Evolutionary conservation across 2,888 invertebrate genomes (phyloP).

Genomic region (Leucozona laternaria): DNA sequence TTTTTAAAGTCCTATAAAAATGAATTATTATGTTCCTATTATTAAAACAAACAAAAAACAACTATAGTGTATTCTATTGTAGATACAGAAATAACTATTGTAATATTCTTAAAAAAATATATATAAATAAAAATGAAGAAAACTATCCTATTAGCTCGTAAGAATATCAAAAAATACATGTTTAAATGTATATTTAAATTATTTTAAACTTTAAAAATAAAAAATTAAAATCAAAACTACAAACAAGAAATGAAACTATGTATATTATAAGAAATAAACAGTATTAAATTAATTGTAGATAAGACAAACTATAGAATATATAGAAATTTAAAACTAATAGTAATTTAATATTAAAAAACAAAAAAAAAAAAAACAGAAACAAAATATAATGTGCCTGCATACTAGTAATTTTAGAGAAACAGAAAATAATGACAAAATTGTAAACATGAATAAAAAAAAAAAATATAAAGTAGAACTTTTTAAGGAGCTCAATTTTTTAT

Average conservation of each 20-base stretch:
- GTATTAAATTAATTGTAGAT: slow-evolving; percentile 71
- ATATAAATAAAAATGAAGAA: slow-evolving; percentile 18
- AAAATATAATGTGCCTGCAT: slow-evolving; percentile 74
- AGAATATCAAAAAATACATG: slow-evolving; percentile 62
- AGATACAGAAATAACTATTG: slow-evolving; percentile 54
- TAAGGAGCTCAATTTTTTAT: slow-evolving; percentile 70
- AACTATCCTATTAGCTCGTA: slow-evolving; percentile 70
- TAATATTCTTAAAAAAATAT: slow-evolving; percentile 45
- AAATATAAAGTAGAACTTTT: slow-evolving; percentile 59
- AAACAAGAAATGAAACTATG: slow-evolving; percentile 25
- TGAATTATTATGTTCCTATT: slow-evolving; percentile 72
- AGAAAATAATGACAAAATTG: slow-evolving; percentile 68
- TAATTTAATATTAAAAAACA: slow-evolving; percentile 49
- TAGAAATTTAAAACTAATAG: slow-evolving; percentile 28
- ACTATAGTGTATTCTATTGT: slow-evolving; percentile 50
- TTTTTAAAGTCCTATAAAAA: slow-evolving; percentile 67
- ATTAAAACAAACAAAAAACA: slow-evolving; percentile 39
- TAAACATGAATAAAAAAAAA: slow-evolving; percentile 39
- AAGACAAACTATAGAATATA: slow-evolving; percentile 27
- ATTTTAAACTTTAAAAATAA: slow-evolving; percentile 29
- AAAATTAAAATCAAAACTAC: slow-evolving; percentile 35
- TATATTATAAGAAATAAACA: slow-evolving; percentile 58
- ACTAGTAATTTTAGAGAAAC: slow-evolving; percentile 67
- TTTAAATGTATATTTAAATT: slow-evolving; percentile 59
- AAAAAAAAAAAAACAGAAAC: slow-evolving; percentile 49